phyloP scores from a whole-genome alignment of 2,113 vertebrate species.

The Chionodraco myersi region DNA sequence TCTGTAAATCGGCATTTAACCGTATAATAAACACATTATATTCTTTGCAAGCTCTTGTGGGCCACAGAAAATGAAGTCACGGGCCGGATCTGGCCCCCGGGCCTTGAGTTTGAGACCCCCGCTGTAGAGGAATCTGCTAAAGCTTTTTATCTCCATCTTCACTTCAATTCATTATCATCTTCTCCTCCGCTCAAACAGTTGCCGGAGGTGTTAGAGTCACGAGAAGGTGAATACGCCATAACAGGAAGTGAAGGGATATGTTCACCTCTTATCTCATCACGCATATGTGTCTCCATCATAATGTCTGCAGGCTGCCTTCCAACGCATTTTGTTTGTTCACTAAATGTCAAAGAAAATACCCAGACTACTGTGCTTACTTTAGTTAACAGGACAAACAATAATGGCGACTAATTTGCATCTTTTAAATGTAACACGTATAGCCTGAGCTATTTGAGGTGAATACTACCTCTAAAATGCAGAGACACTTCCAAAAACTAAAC shows the following conservation, averaged over 20 bases:
- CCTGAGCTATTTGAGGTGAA: background rate
- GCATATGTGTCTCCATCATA: background rate
- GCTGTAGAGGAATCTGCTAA: conserved; percentile 18
- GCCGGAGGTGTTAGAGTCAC: background rate
- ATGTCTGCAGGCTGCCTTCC: conserved; percentile 9
- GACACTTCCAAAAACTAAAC: background rate
- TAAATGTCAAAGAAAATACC: background rate
- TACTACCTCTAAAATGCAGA: background rate
- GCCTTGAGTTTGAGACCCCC: no score
- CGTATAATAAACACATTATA: no score
- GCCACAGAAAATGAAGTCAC: no score
- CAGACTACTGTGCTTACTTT: background rate
- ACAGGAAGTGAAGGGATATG: conserved; percentile 12
- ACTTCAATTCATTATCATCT: conserved; percentile 11
- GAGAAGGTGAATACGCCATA: conserved; percentile 23
- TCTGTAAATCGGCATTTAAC: no score
- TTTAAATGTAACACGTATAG: background rate
- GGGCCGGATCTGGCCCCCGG: no score
- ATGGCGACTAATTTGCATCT: background rate
- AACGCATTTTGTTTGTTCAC: conserved; percentile 1
- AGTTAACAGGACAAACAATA: background rate
- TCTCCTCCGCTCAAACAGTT: conserved; percentile 13
- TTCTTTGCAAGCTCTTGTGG: no score
- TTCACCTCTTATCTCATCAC: conserved; percentile 18
- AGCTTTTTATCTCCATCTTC: conserved; percentile 30